Percentiles rank a stretch among this genome's conserved stretches.
These are phyloP conservation scores for Ascaphus truei DNA, from an alignment of 2,113 vertebrate genomes.

Conservation along the genomic window DNA sequence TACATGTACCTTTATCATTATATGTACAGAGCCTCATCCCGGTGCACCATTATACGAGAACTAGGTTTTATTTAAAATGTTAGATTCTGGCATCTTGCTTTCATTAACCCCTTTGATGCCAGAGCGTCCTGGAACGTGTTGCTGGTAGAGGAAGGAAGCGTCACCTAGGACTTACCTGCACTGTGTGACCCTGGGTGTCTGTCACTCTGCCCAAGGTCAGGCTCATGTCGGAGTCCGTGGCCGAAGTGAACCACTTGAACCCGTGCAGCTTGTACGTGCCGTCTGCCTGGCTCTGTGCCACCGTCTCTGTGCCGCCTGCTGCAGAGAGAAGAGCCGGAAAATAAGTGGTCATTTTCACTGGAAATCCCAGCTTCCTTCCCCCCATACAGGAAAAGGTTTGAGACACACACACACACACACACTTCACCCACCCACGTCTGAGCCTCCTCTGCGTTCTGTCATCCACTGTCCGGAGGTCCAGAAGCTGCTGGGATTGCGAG, in stretches of 20 bases:
- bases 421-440: conserved; percentile 72
- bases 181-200: conserved; percentile 58
- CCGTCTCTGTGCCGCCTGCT: conserved; percentile 72
- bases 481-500: conserved; percentile 64
- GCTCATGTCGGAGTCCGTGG: conserved; percentile 76
- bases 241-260: conserved; percentile 84
- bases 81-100: no score
- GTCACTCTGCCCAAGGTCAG: conserved; percentile 72
- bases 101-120: no score
- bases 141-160: no score
- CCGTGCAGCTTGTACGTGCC: conserved; percentile 71
- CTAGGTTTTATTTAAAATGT: no score
- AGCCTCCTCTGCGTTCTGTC: conserved; percentile 81
- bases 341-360: not conserved
- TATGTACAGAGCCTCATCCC: no score
- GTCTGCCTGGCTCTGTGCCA: conserved; percentile 68
- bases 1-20: no score
- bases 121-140: no score
- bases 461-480: conserved; percentile 92
- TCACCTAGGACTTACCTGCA: conserved; percentile 41
- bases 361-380: not conserved
- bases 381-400: not conserved
- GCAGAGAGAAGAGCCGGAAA: conserved; percentile 1
- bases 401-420: not conserved
- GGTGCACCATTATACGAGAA: no score